These are phyloP conservation scores for Copidosoma aretas DNA, from an alignment of 2,888 invertebrate genomes.

Conservation along the genomic window DNA sequence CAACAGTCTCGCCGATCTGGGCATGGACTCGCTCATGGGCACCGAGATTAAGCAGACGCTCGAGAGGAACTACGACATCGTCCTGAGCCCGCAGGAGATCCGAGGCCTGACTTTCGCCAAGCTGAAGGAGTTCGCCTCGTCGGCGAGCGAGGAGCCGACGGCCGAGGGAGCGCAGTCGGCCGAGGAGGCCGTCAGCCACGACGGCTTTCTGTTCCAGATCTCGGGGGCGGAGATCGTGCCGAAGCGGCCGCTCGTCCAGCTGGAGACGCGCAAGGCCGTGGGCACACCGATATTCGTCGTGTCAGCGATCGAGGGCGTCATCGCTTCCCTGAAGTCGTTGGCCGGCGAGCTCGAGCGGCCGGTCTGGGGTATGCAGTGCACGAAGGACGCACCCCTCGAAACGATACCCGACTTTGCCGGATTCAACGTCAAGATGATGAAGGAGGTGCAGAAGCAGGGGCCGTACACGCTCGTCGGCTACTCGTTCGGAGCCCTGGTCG, in stretches of 20 bases:
- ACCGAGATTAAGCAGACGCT: conserved; percentile 97
- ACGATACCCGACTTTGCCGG: conserved; percentile 76
- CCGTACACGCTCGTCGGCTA: conserved; percentile 93
- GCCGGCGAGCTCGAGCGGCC: conserved; percentile 76
- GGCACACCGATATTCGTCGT: conserved; percentile 71
- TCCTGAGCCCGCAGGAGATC: conserved; percentile 90
- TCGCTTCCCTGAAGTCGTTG: conserved; percentile 73
- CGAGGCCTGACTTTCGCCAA: conserved; percentile 81
- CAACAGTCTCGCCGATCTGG: conserved; percentile 88
- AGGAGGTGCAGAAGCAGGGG: conserved; percentile 76
- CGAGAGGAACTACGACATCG: conserved; percentile 90
- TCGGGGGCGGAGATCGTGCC: conserved; percentile 76
- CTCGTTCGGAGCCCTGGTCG: conserved; percentile 94
- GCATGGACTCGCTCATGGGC: conserved; percentile 98
- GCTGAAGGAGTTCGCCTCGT: conserved; percentile 68
- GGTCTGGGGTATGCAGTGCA: conserved; percentile 91
- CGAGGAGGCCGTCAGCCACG: conserved; percentile 34
- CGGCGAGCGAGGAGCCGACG: conserved; percentile 28
- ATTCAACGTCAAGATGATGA: conserved; percentile 77
- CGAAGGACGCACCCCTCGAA: conserved; percentile 74
- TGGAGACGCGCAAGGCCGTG: conserved; percentile 67
- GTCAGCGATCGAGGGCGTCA: conserved; percentile 90
- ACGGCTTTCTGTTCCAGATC: conserved; percentile 61
- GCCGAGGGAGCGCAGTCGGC: conserved; percentile 44
- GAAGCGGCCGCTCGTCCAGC: conserved; percentile 71